These are phyloP conservation scores for cat (Felis catus) DNA, from an alignment of 2,113 vertebrate genomes.

Conservation along the genomic window F.catus_Fca126_mat1.0 CM031424.1:35256501-35257000, in stretches of 20 bases:
- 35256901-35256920: conserved; percentile 24
- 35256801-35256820: conserved; percentile 79
- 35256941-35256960: conserved; percentile 44
- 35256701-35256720: conserved; percentile 59
- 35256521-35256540: background rate
- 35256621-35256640: background rate
- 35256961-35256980: background rate
- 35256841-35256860: conserved; percentile 62
- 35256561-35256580: conserved; percentile 2
- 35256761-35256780: conserved; percentile 75
- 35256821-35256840: conserved; percentile 72
- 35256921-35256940: conserved; percentile 54
- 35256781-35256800: conserved; percentile 74
- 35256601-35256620: background rate
- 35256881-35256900: conserved; percentile 19
- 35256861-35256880: conserved; percentile 75
- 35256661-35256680: conserved; percentile 54
- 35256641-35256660: conserved; percentile 51
- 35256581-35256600: conserved; percentile 17
- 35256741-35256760: conserved; percentile 75
- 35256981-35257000: conserved; percentile 23
- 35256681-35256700: conserved; percentile 57
- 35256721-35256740: conserved; percentile 76
- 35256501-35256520: background rate
- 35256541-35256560: background rate